phyloP scores from a whole-genome alignment of 1,140 invertebrate species.

The Uloborus diversus region DNA sequence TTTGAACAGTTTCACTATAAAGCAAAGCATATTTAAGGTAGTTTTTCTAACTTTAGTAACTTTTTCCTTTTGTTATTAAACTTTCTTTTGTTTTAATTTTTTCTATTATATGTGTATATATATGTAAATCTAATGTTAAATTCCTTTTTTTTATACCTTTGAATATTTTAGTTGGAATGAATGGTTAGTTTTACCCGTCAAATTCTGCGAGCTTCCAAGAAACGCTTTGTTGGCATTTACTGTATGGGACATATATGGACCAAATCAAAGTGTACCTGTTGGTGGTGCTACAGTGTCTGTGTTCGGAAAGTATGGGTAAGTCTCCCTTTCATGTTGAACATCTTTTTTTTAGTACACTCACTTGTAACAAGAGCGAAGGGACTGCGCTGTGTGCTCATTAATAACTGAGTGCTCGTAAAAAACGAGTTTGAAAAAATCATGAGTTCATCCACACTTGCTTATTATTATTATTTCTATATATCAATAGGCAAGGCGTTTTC shows the following conservation, averaged over 20 bases:
- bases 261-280: slow-evolving; percentile 81
- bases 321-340: no score
- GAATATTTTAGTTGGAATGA: slow-evolving; percentile 88
- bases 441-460: no score
- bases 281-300: slow-evolving; percentile 90
- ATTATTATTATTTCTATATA: no score
- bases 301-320: slow-evolving; percentile 86
- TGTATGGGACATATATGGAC: slow-evolving; percentile 91
- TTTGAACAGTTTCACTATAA: no score
- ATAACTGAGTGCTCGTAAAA: no score
- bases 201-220: slow-evolving; percentile 89
- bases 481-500: no score
- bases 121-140: not conserved
- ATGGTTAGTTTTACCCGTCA: slow-evolving; percentile 92
- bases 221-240: slow-evolving; percentile 90
- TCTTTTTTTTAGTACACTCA: no score
- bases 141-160: not conserved
- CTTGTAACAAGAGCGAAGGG: no score
- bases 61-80: not conserved
- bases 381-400: no score
- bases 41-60: no score
- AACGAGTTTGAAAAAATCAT: no score
- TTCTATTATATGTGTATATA: not conserved
- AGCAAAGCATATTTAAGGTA: no score
- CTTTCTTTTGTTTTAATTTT: not conserved